These are phyloP conservation scores for Megaustenia siamemsis DNA, from an alignment of 2,888 invertebrate genomes.

Conservation along the genomic window DNA sequence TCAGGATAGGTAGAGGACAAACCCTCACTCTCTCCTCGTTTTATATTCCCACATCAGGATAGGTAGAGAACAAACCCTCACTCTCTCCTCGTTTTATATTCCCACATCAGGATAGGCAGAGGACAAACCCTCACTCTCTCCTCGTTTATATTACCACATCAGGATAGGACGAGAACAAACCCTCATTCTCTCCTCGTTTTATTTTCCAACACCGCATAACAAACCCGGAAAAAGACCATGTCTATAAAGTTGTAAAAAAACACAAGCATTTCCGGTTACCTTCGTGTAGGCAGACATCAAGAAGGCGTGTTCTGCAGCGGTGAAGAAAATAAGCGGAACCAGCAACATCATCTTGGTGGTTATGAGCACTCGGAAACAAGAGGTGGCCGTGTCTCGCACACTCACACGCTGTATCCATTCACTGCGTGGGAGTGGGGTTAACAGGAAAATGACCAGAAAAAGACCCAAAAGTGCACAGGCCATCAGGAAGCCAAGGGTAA, in stretches of 20 bases:
- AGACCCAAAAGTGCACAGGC: conserved; percentile 68
- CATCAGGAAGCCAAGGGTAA: conserved; percentile 71
- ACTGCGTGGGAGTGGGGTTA: conserved; percentile 63
- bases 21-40: too few relatives aligned
- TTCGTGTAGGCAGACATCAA: conserved; percentile 76
- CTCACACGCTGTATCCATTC: conserved; percentile 56
- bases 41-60: too few relatives aligned
- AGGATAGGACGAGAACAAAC: too few relatives aligned
- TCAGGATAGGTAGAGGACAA: too few relatives aligned
- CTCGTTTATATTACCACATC: too few relatives aligned
- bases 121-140: too few relatives aligned
- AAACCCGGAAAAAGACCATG: too few relatives aligned
- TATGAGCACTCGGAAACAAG: conserved; percentile 63
- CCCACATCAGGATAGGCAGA: too few relatives aligned
- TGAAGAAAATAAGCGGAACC: conserved; percentile 74
- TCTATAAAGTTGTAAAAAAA: neutral
- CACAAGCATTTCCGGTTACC: conserved; percentile 62
- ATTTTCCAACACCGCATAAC: too few relatives aligned
- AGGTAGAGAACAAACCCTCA: too few relatives aligned
- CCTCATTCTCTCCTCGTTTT: too few relatives aligned
- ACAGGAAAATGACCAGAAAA: conserved; percentile 63
- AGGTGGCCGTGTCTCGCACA: conserved; percentile 57
- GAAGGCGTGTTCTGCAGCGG: conserved; percentile 75
- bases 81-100: too few relatives aligned
- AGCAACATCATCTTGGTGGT: conserved; percentile 69